Evolutionary conservation across 2,888 invertebrate species (phyloP).

Genomic region (Idaea straminata): DNA sequence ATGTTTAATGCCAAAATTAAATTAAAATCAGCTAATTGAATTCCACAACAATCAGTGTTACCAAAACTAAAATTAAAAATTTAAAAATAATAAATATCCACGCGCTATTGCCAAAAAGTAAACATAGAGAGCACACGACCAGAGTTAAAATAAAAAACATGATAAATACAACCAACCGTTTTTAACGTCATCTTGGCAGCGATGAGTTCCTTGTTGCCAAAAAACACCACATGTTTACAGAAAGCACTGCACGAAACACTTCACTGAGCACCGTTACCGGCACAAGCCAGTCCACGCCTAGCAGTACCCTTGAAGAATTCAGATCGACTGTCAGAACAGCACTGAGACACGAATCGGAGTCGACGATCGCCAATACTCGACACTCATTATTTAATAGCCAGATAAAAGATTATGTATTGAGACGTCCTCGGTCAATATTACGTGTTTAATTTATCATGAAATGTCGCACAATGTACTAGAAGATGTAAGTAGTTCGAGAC

Average conservation of each 20-base stretch:
- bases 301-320: neutral
- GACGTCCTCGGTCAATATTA: conserved; percentile 67
- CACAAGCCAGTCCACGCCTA: neutral
- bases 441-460: conserved; percentile 51
- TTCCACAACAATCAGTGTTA: neutral
- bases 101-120: conserved; percentile 12
- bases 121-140: conserved; percentile 14
- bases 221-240: conserved; percentile 10
- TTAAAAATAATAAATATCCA: neutral
- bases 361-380: conserved; percentile 39
- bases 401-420: conserved; percentile 77
- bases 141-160: conserved; percentile 49
- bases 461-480: conserved; percentile 28
- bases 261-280: neutral
- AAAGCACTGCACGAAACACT: neutral
- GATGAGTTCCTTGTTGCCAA: conserved; percentile 32
- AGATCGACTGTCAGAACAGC: neutral
- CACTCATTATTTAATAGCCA: conserved; percentile 74
- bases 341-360: conserved; percentile 30
- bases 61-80: neutral
- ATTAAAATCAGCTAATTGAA: neutral
- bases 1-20: neutral
- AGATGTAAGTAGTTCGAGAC: conserved; percentile 7
- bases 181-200: conserved; percentile 61
- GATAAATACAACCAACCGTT: conserved; percentile 38